Evolutionary conservation across 2,113 vertebrate species (phyloP), one percentile per base, ranked within the genome.

Genomic region (Microcebus ravelobensis): DNA sequence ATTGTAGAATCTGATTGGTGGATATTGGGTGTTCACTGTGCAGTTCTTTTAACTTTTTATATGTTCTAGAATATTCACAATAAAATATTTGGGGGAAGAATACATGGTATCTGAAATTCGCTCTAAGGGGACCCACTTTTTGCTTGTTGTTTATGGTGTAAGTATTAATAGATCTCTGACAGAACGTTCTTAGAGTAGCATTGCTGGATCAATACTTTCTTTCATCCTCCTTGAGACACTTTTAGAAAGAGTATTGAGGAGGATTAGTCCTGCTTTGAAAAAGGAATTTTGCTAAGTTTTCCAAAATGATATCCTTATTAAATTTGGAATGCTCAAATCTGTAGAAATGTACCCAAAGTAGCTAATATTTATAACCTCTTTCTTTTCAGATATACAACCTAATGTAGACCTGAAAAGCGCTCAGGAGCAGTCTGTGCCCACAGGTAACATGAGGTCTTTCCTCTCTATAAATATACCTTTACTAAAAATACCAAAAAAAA

Each of bases 331-430:
- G 68, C 81, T 90, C 65, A 80, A n/a, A 65, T 77, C 63, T 82
- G 39, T 71, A n/a, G 87, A 77, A 31, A 29, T 86, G 97, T 79
- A 36, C 13, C 25, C 12, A 42, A 57, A 80, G 55, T 73, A 81
- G 15, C 82, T 97, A 91, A 97, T 74, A 92, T 84, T 86, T 96
- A 50, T 80, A 82, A 96, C 87, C 7, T 77, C 59, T 83, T 97
- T 92, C 93, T 87, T 98, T 98, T 95, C 98, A 99, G 99, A 97
- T 96, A 98, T 97, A 61, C 98, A 98, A 80, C 76, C 97, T 50
- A 94, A 95, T 48, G 95, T 97, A 97, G 98, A 99, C 80, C 97
- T 99, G 81, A 98, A 98, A 95, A 97, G 95, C 70, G 50, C 97
- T 21, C 98, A 98, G 97, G 99, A 98, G 29, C 98, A 98, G 91